Base-by-base conservation (phyloP, 2,888 invertebrate genomes). In the Zaprionus lineosus region DNA sequence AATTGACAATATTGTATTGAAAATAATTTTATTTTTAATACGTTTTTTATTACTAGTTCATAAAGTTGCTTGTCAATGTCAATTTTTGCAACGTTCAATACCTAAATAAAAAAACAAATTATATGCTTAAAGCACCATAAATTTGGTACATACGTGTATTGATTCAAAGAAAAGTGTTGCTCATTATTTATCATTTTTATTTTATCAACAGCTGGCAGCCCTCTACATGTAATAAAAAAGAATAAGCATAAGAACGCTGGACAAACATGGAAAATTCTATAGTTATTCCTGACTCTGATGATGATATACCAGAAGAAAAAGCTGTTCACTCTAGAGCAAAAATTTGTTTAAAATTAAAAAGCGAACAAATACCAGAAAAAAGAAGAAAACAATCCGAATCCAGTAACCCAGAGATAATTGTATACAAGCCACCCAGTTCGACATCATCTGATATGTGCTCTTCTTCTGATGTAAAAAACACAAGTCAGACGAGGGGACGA, bases 261-360 rank as follows among this genome's bases (percentile, higher is more conserved):
- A 16, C 21, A 16, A 8, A 29, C 26, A 55, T 63, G 75, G 64
- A 33, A 15, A 61, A 75, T 28, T 52, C 69, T 0, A 77, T 77
- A 43, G 82, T 81, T 66, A 81, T 77, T 12, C 24, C 58, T 1
- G 84, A 84, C 8, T 81, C 82, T 11, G 84, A 84, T n/a, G 76
- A 76, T 11, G 76, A 83, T 8, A 24, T 31, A 48, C 21, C 39
- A 4, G 50, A 33, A 3, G n/a, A 33, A 1, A 8, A 31, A 2
- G 12, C 19, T 3, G 34, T 8, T 8, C 1, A 11, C 6, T 12
- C 31, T 3, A 53, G 61, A 41, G 18, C 28, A 16, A 36, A 12
- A 11, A 8, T 5, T 7, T 33, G 6, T 0, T 8, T n/a, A 12
- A 29, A 19, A 21, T 40, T 61, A n/a, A 8, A 34, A 0, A 44